These are phyloP conservation scores for Gasterosteus nipponicus DNA, from an alignment of 2,113 vertebrate species.

Conservation along the genomic window DNA sequence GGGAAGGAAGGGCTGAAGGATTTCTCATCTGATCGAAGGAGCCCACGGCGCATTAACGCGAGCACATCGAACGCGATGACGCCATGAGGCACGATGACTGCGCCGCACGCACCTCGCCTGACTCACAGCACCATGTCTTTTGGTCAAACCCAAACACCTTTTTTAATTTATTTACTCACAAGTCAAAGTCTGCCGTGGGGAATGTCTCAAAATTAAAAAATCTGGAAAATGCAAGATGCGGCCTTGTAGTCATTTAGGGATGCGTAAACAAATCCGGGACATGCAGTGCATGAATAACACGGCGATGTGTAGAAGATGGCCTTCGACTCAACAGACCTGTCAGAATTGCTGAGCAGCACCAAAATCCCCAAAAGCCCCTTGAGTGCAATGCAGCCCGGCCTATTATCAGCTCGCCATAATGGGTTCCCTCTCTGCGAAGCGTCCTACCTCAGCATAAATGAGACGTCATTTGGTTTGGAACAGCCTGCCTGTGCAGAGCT, in stretches of 20 bases:
- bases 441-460: slow-evolving; percentile 52
- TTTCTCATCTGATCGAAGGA: slow-evolving; percentile 60
- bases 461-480: slow-evolving; percentile 53
- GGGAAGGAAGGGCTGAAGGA: slow-evolving; percentile 41
- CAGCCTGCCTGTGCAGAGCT: slow-evolving; percentile 42
- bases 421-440: slow-evolving; percentile 45
- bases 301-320: neutral
- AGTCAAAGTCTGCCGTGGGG: slow-evolving; percentile 21
- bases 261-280: slow-evolving; percentile 17
- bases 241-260: slow-evolving; percentile 16
- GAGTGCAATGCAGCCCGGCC: slow-evolving; percentile 26
- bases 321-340: slow-evolving; percentile 20
- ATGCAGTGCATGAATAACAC: slow-evolving; percentile 5
- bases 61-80: slow-evolving; percentile 62
- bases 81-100: slow-evolving; percentile 63
- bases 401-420: slow-evolving; percentile 51
- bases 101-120: slow-evolving; percentile 51
- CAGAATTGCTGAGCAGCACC: slow-evolving; percentile 43
- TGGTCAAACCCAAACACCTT: slow-evolving; percentile 44
- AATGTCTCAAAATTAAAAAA: slow-evolving; percentile 43
- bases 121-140: slow-evolving; percentile 54
- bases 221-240: slow-evolving; percentile 26
- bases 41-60: slow-evolving; percentile 60
- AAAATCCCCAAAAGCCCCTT: slow-evolving; percentile 25
- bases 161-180: neutral